phyloP scores from a whole-genome alignment of 1,140 invertebrate genomes.

The Ectropis grisescens region DNA sequence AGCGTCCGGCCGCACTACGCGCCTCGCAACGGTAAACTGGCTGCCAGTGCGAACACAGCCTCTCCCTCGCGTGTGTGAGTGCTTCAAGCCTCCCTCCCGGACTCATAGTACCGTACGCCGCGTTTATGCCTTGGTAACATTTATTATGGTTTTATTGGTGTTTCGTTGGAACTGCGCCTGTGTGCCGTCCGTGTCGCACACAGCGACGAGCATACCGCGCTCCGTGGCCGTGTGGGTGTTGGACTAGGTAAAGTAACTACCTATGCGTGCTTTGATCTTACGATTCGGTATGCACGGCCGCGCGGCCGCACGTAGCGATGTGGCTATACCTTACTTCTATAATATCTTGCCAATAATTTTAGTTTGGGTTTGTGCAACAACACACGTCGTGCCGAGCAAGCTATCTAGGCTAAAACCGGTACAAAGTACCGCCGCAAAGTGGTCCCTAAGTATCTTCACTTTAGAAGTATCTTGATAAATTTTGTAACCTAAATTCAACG shows the following conservation, averaged over 20 bases:
- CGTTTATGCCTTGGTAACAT: slow-evolving; percentile 60
- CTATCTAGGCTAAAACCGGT: slow-evolving; percentile 37
- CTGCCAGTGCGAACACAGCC: slow-evolving; percentile 52
- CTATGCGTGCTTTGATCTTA: slow-evolving; percentile 68
- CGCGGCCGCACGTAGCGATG: slow-evolving; percentile 53
- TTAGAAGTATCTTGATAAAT: no score
- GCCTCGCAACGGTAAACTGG: slow-evolving; percentile 68
- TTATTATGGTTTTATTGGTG: slow-evolving; percentile 64
- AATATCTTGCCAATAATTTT: slow-evolving; percentile 65
- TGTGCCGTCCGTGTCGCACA: slow-evolving; percentile 21
- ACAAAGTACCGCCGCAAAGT: slow-evolving; percentile 6
- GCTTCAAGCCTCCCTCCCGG: slow-evolving; percentile 63
- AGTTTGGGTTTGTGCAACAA: slow-evolving; percentile 59
- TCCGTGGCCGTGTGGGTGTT: slow-evolving; percentile 41
- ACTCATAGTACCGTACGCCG: slow-evolving; percentile 66
- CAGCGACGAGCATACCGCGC: slow-evolving; percentile 6
- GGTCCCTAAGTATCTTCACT: slow-evolving; percentile 22
- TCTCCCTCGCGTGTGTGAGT: slow-evolving; percentile 58
- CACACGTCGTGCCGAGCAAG: slow-evolving; percentile 33
- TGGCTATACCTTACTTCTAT: slow-evolving; percentile 61
- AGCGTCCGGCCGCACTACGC: slow-evolving; percentile 63
- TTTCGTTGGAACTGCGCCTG: slow-evolving; percentile 32
- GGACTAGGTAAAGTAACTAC: slow-evolving; percentile 50
- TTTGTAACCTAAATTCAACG: no score
- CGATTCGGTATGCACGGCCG: slow-evolving; percentile 66